Evolutionary conservation across 2,888 invertebrate genomes (phyloP).

Genomic region (Pachymerium ferrugineum): DNA sequence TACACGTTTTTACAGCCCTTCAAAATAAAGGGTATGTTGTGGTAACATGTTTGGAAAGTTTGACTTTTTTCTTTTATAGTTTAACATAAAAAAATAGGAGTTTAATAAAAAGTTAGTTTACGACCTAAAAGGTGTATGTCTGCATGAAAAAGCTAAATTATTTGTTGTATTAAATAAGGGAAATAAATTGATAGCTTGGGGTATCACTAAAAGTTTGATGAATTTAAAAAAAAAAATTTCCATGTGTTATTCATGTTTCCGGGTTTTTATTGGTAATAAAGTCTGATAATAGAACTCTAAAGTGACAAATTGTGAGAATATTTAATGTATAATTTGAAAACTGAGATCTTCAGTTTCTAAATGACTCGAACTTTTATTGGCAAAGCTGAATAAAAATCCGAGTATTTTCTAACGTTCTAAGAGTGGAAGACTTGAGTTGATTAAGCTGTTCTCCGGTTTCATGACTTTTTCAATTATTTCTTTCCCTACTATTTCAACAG

Average conservation of each 20-base stretch:
- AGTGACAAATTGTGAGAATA: no score
- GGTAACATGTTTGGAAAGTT: neutral
- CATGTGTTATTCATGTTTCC: no score
- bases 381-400: no score
- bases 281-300: no score
- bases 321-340: no score
- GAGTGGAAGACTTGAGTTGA: conserved; percentile 1
- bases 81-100: neutral
- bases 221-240: neutral
- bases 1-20: neutral
- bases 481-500: neutral
- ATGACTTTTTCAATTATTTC: conserved; percentile 11
- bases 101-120: conserved; percentile 17
- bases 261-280: no score
- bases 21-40: neutral
- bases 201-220: conserved; percentile 1
- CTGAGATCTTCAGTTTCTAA: no score
- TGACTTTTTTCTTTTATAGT: neutral
- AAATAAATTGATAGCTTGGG: neutral
- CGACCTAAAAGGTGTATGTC: neutral
- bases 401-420: no score
- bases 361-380: no score
- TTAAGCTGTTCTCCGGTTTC: neutral
- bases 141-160: neutral
- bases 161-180: neutral